Base-by-base conservation (phyloP, 2,797 vertebrate genomes). In the Mormyrops attenuatus region DNA sequence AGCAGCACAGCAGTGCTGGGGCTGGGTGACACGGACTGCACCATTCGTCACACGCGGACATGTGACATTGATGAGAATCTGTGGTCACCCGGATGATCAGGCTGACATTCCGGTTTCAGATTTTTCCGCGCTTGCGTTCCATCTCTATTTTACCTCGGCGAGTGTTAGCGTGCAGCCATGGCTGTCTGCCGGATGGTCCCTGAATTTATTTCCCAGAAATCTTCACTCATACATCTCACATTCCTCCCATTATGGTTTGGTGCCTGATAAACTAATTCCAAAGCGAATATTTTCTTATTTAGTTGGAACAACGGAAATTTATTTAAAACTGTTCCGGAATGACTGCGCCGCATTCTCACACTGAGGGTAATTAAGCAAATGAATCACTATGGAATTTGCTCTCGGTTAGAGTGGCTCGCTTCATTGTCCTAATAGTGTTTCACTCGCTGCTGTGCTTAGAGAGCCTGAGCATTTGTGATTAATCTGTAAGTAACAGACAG, bases 271-370 rank as follows among this genome's bases (percentile, higher is more conserved):
- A 44, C 73, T 15, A 41, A 44, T 80, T 80, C 73, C 15, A 41
- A 80, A 44, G 38, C 38, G 17, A 82, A 82, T 82, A 44, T 82
- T 82, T 82, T 47, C 77, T 82, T 47, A 82, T 82, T 82, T 82
- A 44, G 77, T n/a, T n/a, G 1, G 41, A 82, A 82, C 41, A 44
- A 82, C 77, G 7, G 38, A 82, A 82, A 82, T 47, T 47, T 44
- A 82, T 82, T 82, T 82, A 44, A 82, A 82, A 82, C 77, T 8
- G 77, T n/a, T 82, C 41, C 77, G 7, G 41, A 80, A 44, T 47
- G 41, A n/a, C 77, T 82, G 38, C 1, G 77, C 3, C 3, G 20
- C 77, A 82, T 38, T 41, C 17, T n/a, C 41, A 82, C 41, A 82
- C 38, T 82, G 77, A 47, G 41, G 20, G 77, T 41, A 82, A 82